These are phyloP conservation scores for Dreissena rostriformis DNA, from an alignment of 1,140 invertebrate species.

Conservation along the genomic window DNA sequence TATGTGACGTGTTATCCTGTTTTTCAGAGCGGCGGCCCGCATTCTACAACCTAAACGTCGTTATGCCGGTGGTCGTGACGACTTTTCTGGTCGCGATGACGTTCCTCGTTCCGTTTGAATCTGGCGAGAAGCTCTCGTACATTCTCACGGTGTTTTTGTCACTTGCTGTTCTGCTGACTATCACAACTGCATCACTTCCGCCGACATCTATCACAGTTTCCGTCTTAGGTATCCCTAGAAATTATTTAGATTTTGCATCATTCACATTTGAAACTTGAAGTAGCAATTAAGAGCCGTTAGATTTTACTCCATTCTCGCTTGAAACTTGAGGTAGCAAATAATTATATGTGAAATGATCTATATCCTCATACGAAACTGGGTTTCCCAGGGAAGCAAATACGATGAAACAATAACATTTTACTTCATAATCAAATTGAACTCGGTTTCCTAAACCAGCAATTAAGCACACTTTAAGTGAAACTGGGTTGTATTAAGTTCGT, in stretches of 20 bases:
- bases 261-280: background rate
- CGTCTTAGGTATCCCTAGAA: slow-evolving; percentile 19
- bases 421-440: too few relatives aligned
- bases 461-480: too few relatives aligned
- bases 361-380: too few relatives aligned
- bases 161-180: slow-evolving; percentile 25
- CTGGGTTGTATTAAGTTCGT: too few relatives aligned
- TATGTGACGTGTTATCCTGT: background rate
- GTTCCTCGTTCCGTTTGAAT: slow-evolving; percentile 38
- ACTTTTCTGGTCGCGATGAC: slow-evolving; percentile 25
- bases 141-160: slow-evolving; percentile 39
- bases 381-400: too few relatives aligned
- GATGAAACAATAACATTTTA: too few relatives aligned
- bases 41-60: slow-evolving; percentile 41
- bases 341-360: too few relatives aligned
- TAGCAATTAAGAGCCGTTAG: background rate
- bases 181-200: slow-evolving; percentile 30
- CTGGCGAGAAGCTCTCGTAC: slow-evolving; percentile 5
- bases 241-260: too few relatives aligned
- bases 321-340: background rate
- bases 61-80: slow-evolving; percentile 36
- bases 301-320: background rate
- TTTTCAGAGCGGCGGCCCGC: slow-evolving; percentile 30
- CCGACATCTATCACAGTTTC: slow-evolving; percentile 40
- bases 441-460: too few relatives aligned